A percentile compares a stretch with the other conserved stretches of the same genome.
Evolutionary conservation across 37 sponge, comb jelly and placozoan species (phyloP).

Genomic region (Lycopodina hypogea): DNA sequence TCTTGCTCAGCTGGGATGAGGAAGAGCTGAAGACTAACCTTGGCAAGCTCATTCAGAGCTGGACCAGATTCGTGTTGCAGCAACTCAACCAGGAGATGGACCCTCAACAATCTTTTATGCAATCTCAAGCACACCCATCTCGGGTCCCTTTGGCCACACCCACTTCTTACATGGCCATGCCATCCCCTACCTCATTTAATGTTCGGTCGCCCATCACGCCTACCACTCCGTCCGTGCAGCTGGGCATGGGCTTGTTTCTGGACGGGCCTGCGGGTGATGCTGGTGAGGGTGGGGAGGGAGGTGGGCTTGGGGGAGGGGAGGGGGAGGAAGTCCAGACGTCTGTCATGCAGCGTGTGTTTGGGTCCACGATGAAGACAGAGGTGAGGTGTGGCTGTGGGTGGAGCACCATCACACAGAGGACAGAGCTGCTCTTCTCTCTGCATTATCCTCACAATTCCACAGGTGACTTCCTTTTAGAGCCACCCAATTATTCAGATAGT

Average conservation of each 20-base stretch:
- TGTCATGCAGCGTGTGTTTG: slow-evolving; percentile 59
- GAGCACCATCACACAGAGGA: slow-evolving; percentile 36
- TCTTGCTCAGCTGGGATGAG: slow-evolving; percentile 63
- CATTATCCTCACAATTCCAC: slow-evolving; percentile 51
- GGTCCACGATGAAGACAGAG: slow-evolving; percentile 48
- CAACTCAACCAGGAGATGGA: slow-evolving; percentile 64
- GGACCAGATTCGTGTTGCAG: slow-evolving; percentile 81
- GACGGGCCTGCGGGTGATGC: too few relatives aligned
- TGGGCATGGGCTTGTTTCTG: background rate
- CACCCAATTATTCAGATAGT: background rate
- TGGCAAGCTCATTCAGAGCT: slow-evolving; percentile 70
- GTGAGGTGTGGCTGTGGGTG: slow-evolving; percentile 70
- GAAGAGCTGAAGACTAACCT: slow-evolving; percentile 52
- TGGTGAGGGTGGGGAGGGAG: too few relatives aligned
- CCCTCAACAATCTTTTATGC: background rate
- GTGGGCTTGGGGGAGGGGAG: background rate
- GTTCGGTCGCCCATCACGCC: background rate
- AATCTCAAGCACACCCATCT: background rate
- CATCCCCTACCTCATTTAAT: background rate
- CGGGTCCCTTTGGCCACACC: background rate
- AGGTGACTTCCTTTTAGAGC: background rate
- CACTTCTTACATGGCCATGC: background rate
- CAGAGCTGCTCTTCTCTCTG: slow-evolving; percentile 67
- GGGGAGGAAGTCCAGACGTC: background rate
- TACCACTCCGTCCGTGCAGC: background rate